phyloP scores from a whole-genome alignment of 2,888 invertebrate species.

The Drosophila antonietae region DNA sequence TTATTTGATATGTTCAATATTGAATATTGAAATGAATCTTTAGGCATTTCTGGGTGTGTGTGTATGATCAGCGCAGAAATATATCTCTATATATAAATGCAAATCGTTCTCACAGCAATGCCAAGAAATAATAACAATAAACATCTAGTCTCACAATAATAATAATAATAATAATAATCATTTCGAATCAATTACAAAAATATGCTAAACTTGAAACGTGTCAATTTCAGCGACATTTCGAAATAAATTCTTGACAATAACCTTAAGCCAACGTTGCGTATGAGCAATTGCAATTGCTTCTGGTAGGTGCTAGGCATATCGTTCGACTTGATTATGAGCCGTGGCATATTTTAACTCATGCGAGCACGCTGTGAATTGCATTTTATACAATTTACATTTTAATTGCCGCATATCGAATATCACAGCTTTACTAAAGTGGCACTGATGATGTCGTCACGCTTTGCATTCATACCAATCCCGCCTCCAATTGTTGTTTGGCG shows the following conservation, averaged over 20 bases:
- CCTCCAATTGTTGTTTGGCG: conserved; percentile 16
- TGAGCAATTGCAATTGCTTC: conserved; percentile 44
- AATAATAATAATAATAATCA: conserved; percentile 40
- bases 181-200: conserved; percentile 53
- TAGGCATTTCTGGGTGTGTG: conserved; percentile 47
- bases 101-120: conserved; percentile 29
- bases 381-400: conserved; percentile 75
- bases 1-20: conserved; percentile 13
- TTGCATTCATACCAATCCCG: conserved; percentile 30
- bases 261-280: conserved; percentile 69
- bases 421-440: conserved; percentile 24
- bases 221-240: conserved; percentile 50
- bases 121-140: conserved; percentile 25
- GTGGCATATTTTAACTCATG: conserved; percentile 53
- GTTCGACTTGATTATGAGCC: conserved; percentile 37
- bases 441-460: conserved; percentile 62
- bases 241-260: conserved; percentile 60
- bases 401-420: conserved; percentile 67
- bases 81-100: conserved; percentile 27
- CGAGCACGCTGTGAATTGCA: conserved; percentile 55
- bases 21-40: conserved; percentile 3
- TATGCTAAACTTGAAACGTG: conserved; percentile 67
- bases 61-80: not conserved
- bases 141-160: conserved; percentile 26
- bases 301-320: not conserved